Evolutionary conservation across 2,113 vertebrate genomes (phyloP).

Genomic region (Apaloderma vittatum): DNA sequence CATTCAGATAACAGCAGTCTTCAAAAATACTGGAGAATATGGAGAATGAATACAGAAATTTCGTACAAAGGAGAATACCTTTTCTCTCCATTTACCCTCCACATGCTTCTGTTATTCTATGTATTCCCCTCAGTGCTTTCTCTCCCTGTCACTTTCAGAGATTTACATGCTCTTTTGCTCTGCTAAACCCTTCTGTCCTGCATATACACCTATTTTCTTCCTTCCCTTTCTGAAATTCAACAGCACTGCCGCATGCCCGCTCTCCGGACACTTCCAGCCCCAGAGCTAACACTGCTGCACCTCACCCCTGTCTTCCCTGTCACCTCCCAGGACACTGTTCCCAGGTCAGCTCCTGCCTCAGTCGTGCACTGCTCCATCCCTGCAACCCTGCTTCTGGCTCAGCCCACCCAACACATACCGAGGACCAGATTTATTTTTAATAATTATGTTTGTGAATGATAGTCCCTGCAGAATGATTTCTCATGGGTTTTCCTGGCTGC

Average conservation of each 20-base stretch:
- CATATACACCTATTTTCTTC: background rate
- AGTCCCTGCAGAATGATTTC: background rate
- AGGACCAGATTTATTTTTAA: background rate
- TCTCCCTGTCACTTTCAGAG: background rate
- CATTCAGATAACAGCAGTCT: background rate
- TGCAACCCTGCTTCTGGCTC: no score
- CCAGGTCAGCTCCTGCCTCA: background rate
- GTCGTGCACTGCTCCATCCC: no score
- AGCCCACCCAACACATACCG: rapidly evolving
- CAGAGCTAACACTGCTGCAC: rapidly evolving
- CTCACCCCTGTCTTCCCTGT: rapidly evolving
- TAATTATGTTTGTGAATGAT: rapidly evolving
- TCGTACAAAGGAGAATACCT: background rate
- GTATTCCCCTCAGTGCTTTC: background rate
- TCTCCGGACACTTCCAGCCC: background rate
- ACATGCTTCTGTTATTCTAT: background rate
- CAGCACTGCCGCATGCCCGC: rapidly evolving
- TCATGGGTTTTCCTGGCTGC: background rate
- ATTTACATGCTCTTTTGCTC: background rate
- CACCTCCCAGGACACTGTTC: rapidly evolving
- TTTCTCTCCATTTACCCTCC: background rate
- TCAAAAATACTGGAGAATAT: background rate
- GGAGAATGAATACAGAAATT: background rate
- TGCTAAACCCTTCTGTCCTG: background rate
- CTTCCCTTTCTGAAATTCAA: no score